These are phyloP conservation scores for Triplophysa bombifrons DNA, from an alignment of 2,797 vertebrate genomes.

Conservation along the genomic window DNA sequence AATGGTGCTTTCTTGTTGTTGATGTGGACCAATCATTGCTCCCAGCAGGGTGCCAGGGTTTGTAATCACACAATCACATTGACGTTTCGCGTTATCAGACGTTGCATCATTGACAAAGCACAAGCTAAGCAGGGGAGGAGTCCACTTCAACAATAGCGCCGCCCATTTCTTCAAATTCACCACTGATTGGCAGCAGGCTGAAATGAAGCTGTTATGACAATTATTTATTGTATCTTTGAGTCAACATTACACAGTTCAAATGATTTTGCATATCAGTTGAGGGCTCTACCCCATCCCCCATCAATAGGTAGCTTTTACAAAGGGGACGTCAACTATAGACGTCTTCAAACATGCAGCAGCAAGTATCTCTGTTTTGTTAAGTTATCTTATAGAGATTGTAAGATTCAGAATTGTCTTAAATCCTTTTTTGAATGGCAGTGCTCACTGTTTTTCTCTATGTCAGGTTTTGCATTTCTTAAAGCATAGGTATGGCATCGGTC, in stretches of 20 bases:
- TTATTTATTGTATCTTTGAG: not conserved
- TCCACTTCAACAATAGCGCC: slow-evolving; percentile 1
- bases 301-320: slow-evolving; percentile 27
- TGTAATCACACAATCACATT: slow-evolving; percentile 33
- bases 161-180: slow-evolving; percentile 11
- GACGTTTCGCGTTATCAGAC: slow-evolving; percentile 19
- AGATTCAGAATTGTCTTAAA: not conserved
- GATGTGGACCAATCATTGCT: slow-evolving; percentile 33
- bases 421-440: not conserved
- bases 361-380: not conserved
- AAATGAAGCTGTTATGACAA: slow-evolving; percentile 10
- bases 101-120: slow-evolving; percentile 35
- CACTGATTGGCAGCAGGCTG: slow-evolving; percentile 1
- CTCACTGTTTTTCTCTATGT: not conserved
- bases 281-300: slow-evolving; percentile 26
- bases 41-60: slow-evolving; percentile 42
- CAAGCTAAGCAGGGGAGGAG: not conserved
- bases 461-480: not conserved
- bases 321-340: slow-evolving; percentile 1
- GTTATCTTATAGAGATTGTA: not conserved
- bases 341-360: not conserved
- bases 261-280: slow-evolving; percentile 39
- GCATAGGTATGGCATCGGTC: too few species aligned
- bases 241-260: slow-evolving; percentile 3
- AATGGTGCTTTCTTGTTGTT: slow-evolving; percentile 39